Percentiles rank a stretch among this genome's conserved stretches.
Evolutionary conservation across 2,888 invertebrate species (phyloP).

Genomic region (Sinohyriopsis cumingii): DNA sequence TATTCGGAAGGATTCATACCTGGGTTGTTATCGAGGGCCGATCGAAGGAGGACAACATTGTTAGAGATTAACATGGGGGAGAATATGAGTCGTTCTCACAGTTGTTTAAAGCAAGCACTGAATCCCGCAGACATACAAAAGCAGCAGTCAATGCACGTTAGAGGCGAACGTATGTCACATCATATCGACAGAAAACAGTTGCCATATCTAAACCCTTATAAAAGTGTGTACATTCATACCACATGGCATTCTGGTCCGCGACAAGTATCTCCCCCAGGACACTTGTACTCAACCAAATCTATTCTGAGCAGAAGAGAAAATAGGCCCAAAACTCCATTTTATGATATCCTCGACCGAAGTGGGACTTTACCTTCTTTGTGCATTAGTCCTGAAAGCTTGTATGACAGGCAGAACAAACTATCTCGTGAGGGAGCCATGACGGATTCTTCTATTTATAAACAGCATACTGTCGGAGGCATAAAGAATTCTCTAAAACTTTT

Average conservation of each 20-base stretch:
- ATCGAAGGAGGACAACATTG: conserved; percentile 52
- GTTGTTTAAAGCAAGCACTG: conserved; percentile 33
- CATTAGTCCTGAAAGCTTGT: conserved; percentile 33
- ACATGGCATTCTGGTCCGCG: conserved; percentile 23
- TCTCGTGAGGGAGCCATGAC: conserved; percentile 26
- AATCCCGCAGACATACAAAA: conserved; percentile 28
- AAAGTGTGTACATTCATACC: conserved; percentile 15
- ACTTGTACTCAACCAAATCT: conserved; percentile 20
- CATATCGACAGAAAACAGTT: conserved; percentile 16
- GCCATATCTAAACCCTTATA: conserved; percentile 23
- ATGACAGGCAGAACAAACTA: conserved; percentile 16
- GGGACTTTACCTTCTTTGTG: conserved; percentile 45
- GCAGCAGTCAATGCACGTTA: conserved; percentile 39
- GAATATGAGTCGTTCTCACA: conserved; percentile 29
- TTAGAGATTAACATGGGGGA: conserved; percentile 41
- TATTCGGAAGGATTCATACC: conserved; percentile 52
- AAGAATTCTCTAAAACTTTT: conserved; percentile 52
- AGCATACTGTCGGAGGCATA: conserved; percentile 50
- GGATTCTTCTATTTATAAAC: conserved; percentile 32
- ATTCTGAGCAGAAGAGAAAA: not conserved
- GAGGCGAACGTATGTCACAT: conserved; percentile 28
- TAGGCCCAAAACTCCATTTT: conserved; percentile 40
- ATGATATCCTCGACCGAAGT: conserved; percentile 43
- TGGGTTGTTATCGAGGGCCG: conserved; percentile 56
- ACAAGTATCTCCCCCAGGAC: conserved; percentile 34